phyloP scores from a whole-genome alignment of 2,888 invertebrate species.

The Ecliptopera silaceata region DNA sequence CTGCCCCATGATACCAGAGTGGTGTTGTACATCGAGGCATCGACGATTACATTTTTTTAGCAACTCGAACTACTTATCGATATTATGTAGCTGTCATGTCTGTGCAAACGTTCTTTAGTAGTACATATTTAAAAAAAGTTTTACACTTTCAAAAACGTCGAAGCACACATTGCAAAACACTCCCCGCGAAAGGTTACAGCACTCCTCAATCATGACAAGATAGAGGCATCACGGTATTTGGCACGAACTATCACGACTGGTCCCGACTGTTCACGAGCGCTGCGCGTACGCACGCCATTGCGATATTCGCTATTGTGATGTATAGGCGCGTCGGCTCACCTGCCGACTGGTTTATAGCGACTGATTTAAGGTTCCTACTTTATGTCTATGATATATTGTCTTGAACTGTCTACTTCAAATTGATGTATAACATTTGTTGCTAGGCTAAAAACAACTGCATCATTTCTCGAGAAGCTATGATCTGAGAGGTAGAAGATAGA shows the following conservation, averaged over 20 bases:
- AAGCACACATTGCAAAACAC: background rate
- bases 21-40: no score
- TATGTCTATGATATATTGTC: slow-evolving; percentile 23
- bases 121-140: no score
- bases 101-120: no score
- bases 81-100: no score
- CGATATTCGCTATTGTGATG: slow-evolving; percentile 38
- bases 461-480: no score
- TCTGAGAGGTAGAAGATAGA: no score
- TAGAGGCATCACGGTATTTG: slow-evolving; percentile 26
- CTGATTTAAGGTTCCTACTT: slow-evolving; percentile 29
- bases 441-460: background rate
- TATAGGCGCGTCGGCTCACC: slow-evolving; percentile 34
- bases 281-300: slow-evolving; percentile 53
- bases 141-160: no score
- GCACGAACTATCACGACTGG: slow-evolving; percentile 32
- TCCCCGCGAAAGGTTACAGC: slow-evolving; percentile 5
- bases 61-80: no score
- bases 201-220: slow-evolving; percentile 22
- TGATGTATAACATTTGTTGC: background rate
- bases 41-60: no score
- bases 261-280: no score
- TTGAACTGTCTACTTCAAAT: background rate
- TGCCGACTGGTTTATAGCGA: slow-evolving; percentile 27
- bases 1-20: no score